A percentile compares a stretch with the other conserved stretches of the same genome.
These are phyloP conservation scores for Typhlichthys subterraneus DNA, from an alignment of 2,797 vertebrate species.

Conservation along the genomic window DNA sequence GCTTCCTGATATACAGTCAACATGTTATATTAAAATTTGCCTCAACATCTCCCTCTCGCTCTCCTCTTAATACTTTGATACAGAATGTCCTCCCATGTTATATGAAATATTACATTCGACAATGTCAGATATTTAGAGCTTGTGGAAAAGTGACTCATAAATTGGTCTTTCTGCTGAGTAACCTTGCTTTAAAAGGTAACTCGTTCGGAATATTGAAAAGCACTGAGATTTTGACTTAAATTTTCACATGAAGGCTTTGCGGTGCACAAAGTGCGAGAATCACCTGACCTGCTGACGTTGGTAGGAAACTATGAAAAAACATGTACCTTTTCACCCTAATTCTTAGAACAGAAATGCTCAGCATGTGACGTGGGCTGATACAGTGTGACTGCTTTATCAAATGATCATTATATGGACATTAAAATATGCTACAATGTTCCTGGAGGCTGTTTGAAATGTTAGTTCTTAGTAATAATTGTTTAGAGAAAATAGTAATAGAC, in stretches of 20 bases:
- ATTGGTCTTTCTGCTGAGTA: neutral
- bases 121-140: neutral
- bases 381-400: too few relatives aligned
- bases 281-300: too few relatives aligned
- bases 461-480: too few relatives aligned
- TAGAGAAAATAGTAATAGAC: too few relatives aligned
- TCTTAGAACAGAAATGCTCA: too few relatives aligned
- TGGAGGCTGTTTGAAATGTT: too few relatives aligned
- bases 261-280: neutral
- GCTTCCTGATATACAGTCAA: neutral
- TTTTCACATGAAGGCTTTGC: neutral
- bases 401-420: too few relatives aligned
- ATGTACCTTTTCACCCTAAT: too few relatives aligned
- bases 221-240: neutral
- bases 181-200: neutral
- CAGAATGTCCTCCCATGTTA: neutral
- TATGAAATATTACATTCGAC: neutral
- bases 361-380: too few relatives aligned
- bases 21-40: neutral
- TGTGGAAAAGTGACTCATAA: constrained; percentile 7
- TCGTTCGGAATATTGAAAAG: neutral
- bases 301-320: too few relatives aligned
- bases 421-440: too few relatives aligned
- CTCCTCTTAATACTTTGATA: neutral
- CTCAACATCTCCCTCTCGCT: neutral